Conservation (phyloP, 2,888 invertebrate genomes). For the Myopa tessellatipennis region DNA sequence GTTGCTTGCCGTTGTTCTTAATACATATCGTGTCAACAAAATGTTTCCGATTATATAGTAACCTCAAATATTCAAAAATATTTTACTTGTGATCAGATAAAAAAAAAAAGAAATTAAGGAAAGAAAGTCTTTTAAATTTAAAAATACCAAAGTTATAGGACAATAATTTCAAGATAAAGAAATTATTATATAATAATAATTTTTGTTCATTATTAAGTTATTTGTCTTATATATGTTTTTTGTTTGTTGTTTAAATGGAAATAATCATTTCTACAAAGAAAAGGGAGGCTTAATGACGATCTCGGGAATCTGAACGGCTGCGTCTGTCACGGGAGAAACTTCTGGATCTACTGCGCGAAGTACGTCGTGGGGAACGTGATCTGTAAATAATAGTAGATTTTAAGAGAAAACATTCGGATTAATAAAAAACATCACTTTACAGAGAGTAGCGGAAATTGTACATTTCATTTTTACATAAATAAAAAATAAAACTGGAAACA, state of each 20-base stretch:
- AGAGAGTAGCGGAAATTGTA: background rate
- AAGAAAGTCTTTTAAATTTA: no score
- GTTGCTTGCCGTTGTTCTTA: no score
- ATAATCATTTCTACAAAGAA: conserved; percentile 20
- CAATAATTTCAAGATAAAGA: no score
- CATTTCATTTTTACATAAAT: no score
- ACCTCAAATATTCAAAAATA: no score
- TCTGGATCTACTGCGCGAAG: conserved; percentile 69
- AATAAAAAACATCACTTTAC: background rate
- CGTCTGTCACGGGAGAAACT: conserved; percentile 72
- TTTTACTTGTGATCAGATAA: no score
- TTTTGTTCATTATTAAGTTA: background rate
- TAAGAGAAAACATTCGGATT: conserved; percentile 7
- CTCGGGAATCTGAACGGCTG: conserved; percentile 72
- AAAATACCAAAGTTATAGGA: no score
- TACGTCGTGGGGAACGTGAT: conserved; percentile 67
- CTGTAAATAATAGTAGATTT: conserved; percentile 56
- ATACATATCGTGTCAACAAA: no score
- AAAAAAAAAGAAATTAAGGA: no score
- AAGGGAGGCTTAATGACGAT: conserved; percentile 68
- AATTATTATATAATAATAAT: background rate
- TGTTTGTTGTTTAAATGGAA: conserved; percentile 17
- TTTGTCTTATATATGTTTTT: background rate
- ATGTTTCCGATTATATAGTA: no score
- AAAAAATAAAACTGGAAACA: background rate